These are phyloP conservation scores for Andrena hattorfiana DNA, from an alignment of 2,888 invertebrate genomes.

Conservation along the genomic window DNA sequence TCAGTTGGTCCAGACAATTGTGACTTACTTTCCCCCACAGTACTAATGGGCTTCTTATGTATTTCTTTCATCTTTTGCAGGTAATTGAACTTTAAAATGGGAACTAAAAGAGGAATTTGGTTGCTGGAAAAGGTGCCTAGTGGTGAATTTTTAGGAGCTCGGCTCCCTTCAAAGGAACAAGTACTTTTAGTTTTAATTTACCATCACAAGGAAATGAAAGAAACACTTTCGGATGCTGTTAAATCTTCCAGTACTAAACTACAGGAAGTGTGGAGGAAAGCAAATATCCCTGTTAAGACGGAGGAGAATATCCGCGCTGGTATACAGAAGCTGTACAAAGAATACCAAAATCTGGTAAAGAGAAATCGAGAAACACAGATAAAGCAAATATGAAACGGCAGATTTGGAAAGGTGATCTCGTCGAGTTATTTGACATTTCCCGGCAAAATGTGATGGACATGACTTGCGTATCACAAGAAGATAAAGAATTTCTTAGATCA, in stretches of 20 bases:
- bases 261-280: conserved; percentile 3
- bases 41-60: conserved; percentile 3
- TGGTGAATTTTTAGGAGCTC: conserved; percentile 3
- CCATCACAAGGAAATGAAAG: conserved; percentile 3
- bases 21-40: background rate
- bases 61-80: conserved; percentile 3
- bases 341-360: conserved; percentile 3
- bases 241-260: conserved; percentile 3
- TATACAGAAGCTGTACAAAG: conserved; percentile 1
- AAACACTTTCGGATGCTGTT: conserved; percentile 3
- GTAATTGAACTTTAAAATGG: conserved; percentile 3
- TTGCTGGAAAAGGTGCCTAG: conserved; percentile 3
- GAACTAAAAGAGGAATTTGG: conserved; percentile 3
- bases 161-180: conserved; percentile 3
- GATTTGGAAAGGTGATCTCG: conserved; percentile 3
- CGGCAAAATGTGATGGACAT: conserved; percentile 1
- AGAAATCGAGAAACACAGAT: conserved; percentile 3
- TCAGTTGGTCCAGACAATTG: too few species aligned
- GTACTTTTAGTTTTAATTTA: conserved; percentile 3
- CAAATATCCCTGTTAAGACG: conserved; percentile 3
- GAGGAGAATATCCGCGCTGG: conserved; percentile 3
- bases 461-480: background rate
- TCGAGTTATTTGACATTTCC: conserved; percentile 1
- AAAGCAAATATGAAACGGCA: conserved; percentile 3
- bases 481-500: conserved; percentile 3